Percentiles rank a stretch among this genome's conserved stretches.
These are phyloP conservation scores for Oscheius onirici DNA, from an alignment of 2,888 invertebrate genomes.

Conservation along the genomic window DNA sequence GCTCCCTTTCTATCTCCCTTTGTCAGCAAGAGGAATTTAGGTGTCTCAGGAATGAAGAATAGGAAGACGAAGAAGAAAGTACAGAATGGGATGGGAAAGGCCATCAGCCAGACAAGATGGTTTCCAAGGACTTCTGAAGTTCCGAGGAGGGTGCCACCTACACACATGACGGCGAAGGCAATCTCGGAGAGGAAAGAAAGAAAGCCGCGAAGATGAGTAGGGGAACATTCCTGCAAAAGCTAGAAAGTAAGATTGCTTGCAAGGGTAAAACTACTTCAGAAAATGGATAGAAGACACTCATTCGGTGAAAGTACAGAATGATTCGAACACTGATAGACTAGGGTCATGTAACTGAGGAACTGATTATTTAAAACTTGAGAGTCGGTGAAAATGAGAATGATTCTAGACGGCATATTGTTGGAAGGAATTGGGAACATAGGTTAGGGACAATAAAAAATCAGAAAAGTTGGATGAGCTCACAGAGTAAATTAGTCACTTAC, in stretches of 20 bases:
- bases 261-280: background rate
- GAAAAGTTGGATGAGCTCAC: too few species aligned
- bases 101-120: constrained; percentile 51
- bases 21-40: constrained; percentile 56
- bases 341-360: too few species aligned
- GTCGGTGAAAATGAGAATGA: too few species aligned
- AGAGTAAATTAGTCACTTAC: constrained; percentile 24
- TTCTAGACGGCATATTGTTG: too few species aligned
- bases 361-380: too few species aligned
- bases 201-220: constrained; percentile 59
- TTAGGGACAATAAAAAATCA: background rate
- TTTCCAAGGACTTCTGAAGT: constrained; percentile 52
- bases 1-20: constrained; percentile 41
- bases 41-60: constrained; percentile 60
- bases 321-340: too few species aligned
- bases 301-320: too few species aligned
- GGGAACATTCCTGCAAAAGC: constrained; percentile 66
- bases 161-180: constrained; percentile 53
- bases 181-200: constrained; percentile 59
- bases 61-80: constrained; percentile 45
- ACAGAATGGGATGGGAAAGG: constrained; percentile 52
- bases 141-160: constrained; percentile 57
- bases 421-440: too few species aligned
- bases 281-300: too few species aligned
- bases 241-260: background rate